Evolutionary conservation across 2,888 invertebrate species (phyloP).

Genomic region (Idaea straminata): DNA sequence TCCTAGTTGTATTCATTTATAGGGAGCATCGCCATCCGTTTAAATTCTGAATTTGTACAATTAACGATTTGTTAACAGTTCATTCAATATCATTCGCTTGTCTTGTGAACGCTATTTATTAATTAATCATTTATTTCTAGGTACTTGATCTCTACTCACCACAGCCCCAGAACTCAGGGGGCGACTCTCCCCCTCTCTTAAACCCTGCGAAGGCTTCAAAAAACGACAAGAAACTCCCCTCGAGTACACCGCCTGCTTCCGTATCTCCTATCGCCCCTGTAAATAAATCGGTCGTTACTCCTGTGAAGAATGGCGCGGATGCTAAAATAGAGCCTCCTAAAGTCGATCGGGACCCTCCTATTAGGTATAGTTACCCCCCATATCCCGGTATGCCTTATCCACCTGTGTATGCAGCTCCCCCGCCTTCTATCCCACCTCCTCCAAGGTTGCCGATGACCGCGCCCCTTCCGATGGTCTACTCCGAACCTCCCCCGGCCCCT

Average conservation of each 20-base stretch:
- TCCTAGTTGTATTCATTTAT: no score
- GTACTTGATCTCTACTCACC: slow-evolving; percentile 94
- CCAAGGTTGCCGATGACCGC: slow-evolving; percentile 65
- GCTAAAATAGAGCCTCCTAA: slow-evolving; percentile 56
- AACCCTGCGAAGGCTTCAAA: slow-evolving; percentile 71
- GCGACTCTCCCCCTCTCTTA: slow-evolving; percentile 84
- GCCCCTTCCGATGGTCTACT: slow-evolving; percentile 57
- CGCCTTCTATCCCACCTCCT: slow-evolving; percentile 47
- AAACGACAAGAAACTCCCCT: slow-evolving; percentile 77
- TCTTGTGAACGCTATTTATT: neutral
- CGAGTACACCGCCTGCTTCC: slow-evolving; percentile 75
- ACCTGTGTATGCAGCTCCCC: slow-evolving; percentile 67
- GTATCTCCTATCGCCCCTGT: slow-evolving; percentile 66
- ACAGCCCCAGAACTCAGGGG: slow-evolving; percentile 81
- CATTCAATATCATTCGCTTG: no score
- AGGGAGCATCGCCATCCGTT: no score
- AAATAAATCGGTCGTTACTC: slow-evolving; percentile 50
- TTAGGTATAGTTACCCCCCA: slow-evolving; percentile 54
- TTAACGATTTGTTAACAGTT: no score
- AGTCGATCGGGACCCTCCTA: slow-evolving; percentile 42
- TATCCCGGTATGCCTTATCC: slow-evolving; percentile 66
- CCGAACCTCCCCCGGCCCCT: slow-evolving; percentile 66
- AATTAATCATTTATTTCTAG: slow-evolving; percentile 43
- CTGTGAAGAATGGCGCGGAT: slow-evolving; percentile 68
- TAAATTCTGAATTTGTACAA: no score